Percentiles rank a stretch among this genome's conserved stretches.
These are phyloP conservation scores for Synergus itoensis DNA, from an alignment of 2,888 invertebrate genomes.

Conservation along the genomic window DNA sequence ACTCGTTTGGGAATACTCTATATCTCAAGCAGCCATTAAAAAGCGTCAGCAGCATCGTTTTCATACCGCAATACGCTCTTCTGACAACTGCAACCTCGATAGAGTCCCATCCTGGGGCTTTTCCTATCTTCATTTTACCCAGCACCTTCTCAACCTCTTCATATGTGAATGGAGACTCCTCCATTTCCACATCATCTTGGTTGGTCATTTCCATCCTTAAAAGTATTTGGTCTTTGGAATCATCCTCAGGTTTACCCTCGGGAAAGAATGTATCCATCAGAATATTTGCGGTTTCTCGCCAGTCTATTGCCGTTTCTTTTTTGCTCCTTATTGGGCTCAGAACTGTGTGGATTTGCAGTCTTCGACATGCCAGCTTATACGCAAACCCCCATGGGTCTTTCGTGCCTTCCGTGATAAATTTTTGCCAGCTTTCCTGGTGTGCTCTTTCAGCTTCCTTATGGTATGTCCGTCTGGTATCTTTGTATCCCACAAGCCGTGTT, in stretches of 20 bases:
- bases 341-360: background rate
- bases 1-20: constrained; percentile 32
- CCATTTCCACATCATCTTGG: background rate
- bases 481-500: background rate
- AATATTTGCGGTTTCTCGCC: background rate
- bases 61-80: no score
- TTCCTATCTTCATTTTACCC: no score
- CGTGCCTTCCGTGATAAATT: background rate
- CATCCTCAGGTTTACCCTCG: background rate
- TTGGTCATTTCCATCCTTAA: background rate
- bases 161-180: no score
- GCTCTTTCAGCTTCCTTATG: background rate
- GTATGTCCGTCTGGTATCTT: no score
- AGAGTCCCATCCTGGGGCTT: no score
- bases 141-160: no score
- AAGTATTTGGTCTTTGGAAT: background rate
- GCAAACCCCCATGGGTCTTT: constrained; percentile 27
- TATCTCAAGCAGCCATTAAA: constrained; percentile 39
- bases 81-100: no score
- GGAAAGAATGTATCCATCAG: background rate
- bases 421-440: constrained; percentile 30
- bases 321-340: constrained; percentile 6
- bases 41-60: background rate
- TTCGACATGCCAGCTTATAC: constrained; percentile 9
- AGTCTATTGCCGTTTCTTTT: background rate